A percentile compares a stretch with the other conserved stretches of the same genome.
Evolutionary conservation across 37 sponge, comb jelly and placozoan species (phyloP).

Genomic region (Mnemiopsis leidyi): DNA sequence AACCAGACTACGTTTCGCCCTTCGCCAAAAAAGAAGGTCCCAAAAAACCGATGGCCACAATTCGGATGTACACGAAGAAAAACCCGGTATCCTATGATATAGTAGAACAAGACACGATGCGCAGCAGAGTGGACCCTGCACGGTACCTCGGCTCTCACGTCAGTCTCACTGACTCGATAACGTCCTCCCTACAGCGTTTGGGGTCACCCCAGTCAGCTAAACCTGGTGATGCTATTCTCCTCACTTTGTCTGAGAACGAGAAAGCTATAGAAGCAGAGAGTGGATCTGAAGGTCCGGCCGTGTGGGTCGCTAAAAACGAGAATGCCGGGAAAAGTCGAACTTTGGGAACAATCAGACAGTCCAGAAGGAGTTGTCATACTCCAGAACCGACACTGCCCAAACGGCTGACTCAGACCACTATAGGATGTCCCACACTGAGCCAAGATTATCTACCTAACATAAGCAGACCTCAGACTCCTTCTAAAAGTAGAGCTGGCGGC

Average conservation of each 20-base stretch:
- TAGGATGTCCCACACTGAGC: not conserved
- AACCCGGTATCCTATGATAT: not conserved
- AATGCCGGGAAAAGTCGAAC: not conserved
- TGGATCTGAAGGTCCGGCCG: not conserved
- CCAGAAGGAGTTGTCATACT: not conserved
- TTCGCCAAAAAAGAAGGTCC: not conserved
- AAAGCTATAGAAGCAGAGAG: not conserved
- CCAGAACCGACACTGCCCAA: not conserved
- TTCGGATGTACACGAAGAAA: constrained; percentile 17
- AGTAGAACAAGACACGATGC: constrained; percentile 47
- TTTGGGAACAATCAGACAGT: constrained; percentile 9
- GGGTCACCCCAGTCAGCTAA: not conserved
- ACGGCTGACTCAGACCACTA: not conserved
- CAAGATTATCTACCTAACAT: constrained; percentile 1
- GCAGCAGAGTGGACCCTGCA: constrained; percentile 53
- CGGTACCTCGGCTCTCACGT: constrained; percentile 22
- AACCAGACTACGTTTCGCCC: constrained; percentile 53
- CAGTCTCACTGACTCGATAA: constrained; percentile 33
- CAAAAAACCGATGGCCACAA: not conserved
- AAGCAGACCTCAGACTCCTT: not conserved
- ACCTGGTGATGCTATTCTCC: not conserved
- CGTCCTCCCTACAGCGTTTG: constrained; percentile 34
- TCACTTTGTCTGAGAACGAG: not conserved
- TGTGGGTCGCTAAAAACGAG: not conserved
- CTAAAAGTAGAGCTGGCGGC: not conserved